A percentile compares a stretch with the other conserved stretches of the same genome.
These are phyloP conservation scores for Falco punctatus DNA, from an alignment of 2,113 vertebrate genomes.

Conservation along the genomic window DNA sequence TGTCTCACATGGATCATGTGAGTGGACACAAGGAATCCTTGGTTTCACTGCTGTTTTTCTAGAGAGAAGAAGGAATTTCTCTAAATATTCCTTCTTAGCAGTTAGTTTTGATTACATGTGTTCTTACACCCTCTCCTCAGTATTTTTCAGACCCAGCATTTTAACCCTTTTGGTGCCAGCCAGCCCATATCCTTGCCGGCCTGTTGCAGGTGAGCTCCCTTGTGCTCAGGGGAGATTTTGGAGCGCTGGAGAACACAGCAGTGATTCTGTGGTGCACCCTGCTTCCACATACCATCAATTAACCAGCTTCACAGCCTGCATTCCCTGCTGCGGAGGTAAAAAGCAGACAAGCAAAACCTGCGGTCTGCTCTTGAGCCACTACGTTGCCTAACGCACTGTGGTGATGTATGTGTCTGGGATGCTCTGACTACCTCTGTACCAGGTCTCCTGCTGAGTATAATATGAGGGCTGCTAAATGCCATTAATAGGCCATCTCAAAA, in stretches of 20 bases:
- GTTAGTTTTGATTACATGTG: not conserved
- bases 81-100: not conserved
- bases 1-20: not conserved
- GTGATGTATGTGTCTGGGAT: not conserved
- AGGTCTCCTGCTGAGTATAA: not conserved
- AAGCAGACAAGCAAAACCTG: not conserved
- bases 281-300: not conserved
- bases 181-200: not conserved
- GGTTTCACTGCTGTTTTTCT: not conserved
- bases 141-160: not conserved
- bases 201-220: not conserved
- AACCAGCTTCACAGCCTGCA: not conserved
- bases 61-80: not conserved
- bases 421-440: not conserved
- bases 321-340: not conserved
- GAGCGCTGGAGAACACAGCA: not conserved
- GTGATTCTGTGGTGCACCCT: not conserved
- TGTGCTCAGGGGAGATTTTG: rapidly evolving
- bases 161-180: not conserved
- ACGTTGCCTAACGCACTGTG: rapidly evolving
- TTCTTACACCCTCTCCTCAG: not conserved
- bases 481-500: not conserved
- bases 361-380: not conserved
- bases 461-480: not conserved
- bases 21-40: not conserved